A percentile compares a stretch with the other conserved stretches of the same genome.
phyloP scores from a whole-genome alignment of 2,113 vertebrate species.

The Heterocephalus glaber region DNA sequence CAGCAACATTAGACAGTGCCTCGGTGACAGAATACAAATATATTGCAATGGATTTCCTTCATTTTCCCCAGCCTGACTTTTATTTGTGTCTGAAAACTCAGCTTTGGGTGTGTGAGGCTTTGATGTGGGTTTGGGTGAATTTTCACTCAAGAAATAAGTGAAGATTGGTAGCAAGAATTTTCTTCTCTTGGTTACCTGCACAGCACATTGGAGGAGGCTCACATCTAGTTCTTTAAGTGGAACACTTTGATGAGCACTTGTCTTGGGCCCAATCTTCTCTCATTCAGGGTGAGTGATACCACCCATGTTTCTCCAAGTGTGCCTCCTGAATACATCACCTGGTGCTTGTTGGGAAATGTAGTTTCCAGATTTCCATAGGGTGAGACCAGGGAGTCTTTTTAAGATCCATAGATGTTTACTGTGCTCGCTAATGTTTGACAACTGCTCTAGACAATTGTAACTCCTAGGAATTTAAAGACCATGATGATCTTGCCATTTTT shows the following conservation, averaged over 20 bases:
- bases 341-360: background rate
- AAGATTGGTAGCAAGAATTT: conserved; percentile 27
- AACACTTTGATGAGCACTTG: background rate
- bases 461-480: background rate
- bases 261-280: background rate
- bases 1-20: conserved; percentile 81
- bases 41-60: conserved; percentile 72
- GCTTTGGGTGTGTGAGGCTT: background rate
- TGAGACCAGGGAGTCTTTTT: background rate
- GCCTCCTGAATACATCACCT: no score
- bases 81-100: conserved; percentile 64
- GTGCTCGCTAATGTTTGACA: background rate
- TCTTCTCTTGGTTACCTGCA: background rate
- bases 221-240: background rate
- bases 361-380: background rate
- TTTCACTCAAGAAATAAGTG: conserved; percentile 33
- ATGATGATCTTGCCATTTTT: background rate
- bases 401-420: background rate
- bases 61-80: conserved; percentile 72
- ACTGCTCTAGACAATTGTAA: background rate
- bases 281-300: accelerated
- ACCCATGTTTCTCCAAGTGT: background rate
- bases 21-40: conserved; percentile 81
- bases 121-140: conserved; percentile 29
- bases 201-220: background rate